Percentiles rank a stretch among this genome's conserved stretches.
These are phyloP conservation scores for Riptortus pedestris DNA, from an alignment of 1,140 invertebrate species.

Conservation along the genomic window DNA sequence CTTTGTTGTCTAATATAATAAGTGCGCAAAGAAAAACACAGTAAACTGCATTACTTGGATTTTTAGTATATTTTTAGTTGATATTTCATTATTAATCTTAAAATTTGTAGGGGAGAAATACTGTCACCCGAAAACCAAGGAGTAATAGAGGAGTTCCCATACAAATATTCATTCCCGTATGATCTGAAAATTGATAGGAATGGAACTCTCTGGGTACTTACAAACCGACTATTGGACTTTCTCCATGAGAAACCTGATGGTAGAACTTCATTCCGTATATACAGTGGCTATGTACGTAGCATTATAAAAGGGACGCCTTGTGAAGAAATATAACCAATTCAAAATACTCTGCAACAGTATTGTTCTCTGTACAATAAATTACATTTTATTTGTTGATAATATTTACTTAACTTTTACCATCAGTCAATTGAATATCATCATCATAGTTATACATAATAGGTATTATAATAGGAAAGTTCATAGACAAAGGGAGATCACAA, in stretches of 20 bases:
- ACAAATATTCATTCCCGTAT: constrained; percentile 60
- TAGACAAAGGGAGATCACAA: too few relatives aligned
- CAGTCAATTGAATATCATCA: too few relatives aligned
- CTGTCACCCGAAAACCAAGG: constrained; percentile 33
- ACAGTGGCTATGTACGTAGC: constrained; percentile 50
- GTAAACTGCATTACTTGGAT: too few relatives aligned
- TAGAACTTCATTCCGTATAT: constrained; percentile 60
- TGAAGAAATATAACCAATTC: constrained; percentile 30
- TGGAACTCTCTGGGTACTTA: constrained; percentile 60
- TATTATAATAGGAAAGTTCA: too few relatives aligned
- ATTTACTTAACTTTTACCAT: too few relatives aligned
- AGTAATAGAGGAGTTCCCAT: constrained; percentile 54
- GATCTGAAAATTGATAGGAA: constrained; percentile 64
- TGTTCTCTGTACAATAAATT: too few relatives aligned
- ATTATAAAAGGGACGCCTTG: constrained; percentile 60
- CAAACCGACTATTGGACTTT: constrained; percentile 56
- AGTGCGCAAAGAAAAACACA: too few relatives aligned
- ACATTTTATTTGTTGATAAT: too few relatives aligned
- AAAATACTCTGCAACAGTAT: too few relatives aligned
- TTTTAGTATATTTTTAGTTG: too few relatives aligned
- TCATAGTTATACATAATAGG: too few relatives aligned
- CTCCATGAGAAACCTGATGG: constrained; percentile 51
- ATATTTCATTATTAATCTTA: background rate
- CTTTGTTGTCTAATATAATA: too few relatives aligned
- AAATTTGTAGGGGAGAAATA: constrained; percentile 38